phyloP scores from a whole-genome alignment of 2,113 vertebrate genomes.

The Alosa alosa region DNA sequence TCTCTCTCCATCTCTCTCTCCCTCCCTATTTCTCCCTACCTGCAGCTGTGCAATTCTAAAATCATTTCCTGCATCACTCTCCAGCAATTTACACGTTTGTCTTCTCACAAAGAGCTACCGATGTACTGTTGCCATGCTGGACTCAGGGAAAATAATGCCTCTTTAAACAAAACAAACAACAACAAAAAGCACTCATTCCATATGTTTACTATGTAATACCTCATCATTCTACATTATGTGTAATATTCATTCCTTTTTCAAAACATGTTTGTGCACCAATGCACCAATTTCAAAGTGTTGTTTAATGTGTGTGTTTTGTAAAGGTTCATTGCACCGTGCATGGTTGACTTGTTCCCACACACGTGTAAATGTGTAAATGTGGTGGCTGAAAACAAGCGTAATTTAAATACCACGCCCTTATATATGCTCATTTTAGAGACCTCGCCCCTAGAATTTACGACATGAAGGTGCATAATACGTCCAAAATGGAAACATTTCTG shows the following conservation, averaged over 20 bases:
- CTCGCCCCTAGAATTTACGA: no score
- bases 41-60: background rate
- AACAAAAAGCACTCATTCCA: background rate
- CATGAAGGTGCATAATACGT: no score
- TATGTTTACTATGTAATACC: no score
- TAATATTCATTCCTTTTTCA: no score
- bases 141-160: background rate
- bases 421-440: no score
- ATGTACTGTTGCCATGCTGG: background rate
- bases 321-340: background rate
- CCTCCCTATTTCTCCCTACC: background rate
- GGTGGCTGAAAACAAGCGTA: no score
- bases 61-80: background rate
- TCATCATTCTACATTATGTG: no score
- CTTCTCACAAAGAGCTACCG: background rate
- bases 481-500: no score
- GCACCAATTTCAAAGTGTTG: background rate
- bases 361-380: no score
- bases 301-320: background rate
- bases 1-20: background rate
- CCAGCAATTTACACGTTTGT: background rate
- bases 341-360: background rate
- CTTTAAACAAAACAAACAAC: background rate
- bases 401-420: no score
- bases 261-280: no score